Percentiles rank a stretch among this genome's conserved stretches.
These are phyloP conservation scores for Lanistes nyassanus DNA, from an alignment of 1,140 invertebrate species.

Conservation along the genomic window DNA sequence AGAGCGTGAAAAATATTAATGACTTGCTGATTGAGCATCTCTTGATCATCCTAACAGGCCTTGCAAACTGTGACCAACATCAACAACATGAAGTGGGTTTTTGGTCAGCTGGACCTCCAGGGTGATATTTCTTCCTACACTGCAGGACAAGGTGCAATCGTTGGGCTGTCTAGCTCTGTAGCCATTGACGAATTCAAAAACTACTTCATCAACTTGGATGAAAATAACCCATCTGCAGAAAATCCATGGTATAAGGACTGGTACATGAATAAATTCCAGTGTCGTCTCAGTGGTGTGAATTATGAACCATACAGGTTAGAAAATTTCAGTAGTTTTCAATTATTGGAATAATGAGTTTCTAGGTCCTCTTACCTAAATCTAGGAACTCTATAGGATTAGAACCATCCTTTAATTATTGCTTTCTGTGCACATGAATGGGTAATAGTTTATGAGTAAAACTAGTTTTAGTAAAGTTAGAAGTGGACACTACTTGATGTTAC, in stretches of 20 bases:
- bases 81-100: conserved; percentile 50
- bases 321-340: too few species aligned
- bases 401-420: background rate
- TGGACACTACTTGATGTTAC: too few species aligned
- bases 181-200: conserved; percentile 47
- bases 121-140: conserved; percentile 36
- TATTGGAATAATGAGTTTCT: too few species aligned
- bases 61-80: conserved; percentile 20
- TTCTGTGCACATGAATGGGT: too few species aligned
- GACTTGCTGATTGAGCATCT: background rate
- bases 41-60: background rate
- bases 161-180: conserved; percentile 41
- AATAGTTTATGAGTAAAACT: too few species aligned
- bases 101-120: conserved; percentile 41
- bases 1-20: too few species aligned
- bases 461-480: too few species aligned
- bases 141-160: conserved; percentile 44
- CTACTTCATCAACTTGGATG: conserved; percentile 56
- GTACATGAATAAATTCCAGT: conserved; percentile 56
- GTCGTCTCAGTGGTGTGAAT: conserved; percentile 34
- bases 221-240: conserved; percentile 29
- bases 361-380: too few species aligned
- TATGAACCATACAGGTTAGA: conserved; percentile 14
- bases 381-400: too few species aligned
- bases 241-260: conserved; percentile 67